These are phyloP conservation scores for Platypus cylindrus DNA, from an alignment of 2,888 invertebrate species.

Conservation along the genomic window DNA sequence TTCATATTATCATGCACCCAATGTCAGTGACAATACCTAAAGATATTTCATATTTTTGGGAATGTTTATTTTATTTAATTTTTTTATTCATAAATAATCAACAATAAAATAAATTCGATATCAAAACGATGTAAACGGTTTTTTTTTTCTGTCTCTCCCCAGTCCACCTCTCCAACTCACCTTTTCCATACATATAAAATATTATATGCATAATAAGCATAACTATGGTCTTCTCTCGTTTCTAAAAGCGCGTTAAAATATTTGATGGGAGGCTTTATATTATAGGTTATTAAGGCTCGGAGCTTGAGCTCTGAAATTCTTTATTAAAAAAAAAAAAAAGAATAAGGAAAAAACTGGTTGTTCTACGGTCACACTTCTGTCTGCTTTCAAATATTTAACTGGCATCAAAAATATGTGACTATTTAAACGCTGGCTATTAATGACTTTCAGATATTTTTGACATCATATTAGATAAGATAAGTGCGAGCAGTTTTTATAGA, in stretches of 20 bases:
- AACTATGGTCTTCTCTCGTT: constrained; percentile 9
- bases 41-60: too few relatives aligned
- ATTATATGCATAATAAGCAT: constrained; percentile 9
- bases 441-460: constrained; percentile 22
- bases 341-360: constrained; percentile 6
- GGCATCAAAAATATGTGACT: constrained; percentile 20
- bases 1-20: too few relatives aligned
- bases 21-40: too few relatives aligned
- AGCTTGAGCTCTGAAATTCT: constrained; percentile 6
- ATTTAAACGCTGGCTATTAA: constrained; percentile 20
- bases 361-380: constrained; percentile 19
- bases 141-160: too few relatives aligned
- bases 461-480: too few relatives aligned
- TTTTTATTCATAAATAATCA: too few relatives aligned
- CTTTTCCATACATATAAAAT: too few relatives aligned
- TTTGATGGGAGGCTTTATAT: constrained; percentile 7
- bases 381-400: constrained; percentile 20
- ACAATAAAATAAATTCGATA: too few relatives aligned
- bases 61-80: too few relatives aligned
- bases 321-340: neutral
- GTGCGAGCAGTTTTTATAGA: too few relatives aligned
- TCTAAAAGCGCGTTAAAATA: constrained; percentile 7
- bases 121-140: too few relatives aligned
- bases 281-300: constrained; percentile 11
- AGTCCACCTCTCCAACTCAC: too few relatives aligned